A percentile compares a stretch with the other conserved stretches of the same genome.
phyloP scores from a whole-genome alignment of 2,888 invertebrate species.

The Drosophila cracens region DNA sequence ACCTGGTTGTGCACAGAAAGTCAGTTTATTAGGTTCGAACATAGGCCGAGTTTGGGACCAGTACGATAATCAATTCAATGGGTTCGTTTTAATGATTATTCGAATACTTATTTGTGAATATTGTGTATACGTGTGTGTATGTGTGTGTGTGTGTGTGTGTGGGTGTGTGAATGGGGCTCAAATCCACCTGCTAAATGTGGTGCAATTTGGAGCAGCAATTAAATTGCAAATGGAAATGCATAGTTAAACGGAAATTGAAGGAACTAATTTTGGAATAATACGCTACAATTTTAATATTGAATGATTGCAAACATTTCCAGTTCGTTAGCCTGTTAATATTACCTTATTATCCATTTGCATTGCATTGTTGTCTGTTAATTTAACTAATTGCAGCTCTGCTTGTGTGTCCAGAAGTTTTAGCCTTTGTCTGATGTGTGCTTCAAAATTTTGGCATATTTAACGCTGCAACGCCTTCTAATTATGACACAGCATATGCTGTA shows the following conservation, averaged over 20 bases:
- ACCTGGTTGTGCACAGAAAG: slow-evolving; percentile 19
- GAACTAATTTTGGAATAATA: background rate
- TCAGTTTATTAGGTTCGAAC: slow-evolving; percentile 36
- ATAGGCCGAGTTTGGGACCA: background rate
- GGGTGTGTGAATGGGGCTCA: background rate
- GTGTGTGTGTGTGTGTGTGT: background rate
- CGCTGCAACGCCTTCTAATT: slow-evolving; percentile 61
- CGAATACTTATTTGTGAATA: slow-evolving; percentile 22
- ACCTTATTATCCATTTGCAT: background rate
- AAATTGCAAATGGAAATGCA: slow-evolving; percentile 27
- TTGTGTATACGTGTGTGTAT: background rate
- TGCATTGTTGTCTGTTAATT: slow-evolving; percentile 19
- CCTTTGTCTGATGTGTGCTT: slow-evolving; percentile 42
- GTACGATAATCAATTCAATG: slow-evolving; percentile 46
- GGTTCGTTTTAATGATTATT: slow-evolving; percentile 36
- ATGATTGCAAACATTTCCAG: slow-evolving; percentile 10
- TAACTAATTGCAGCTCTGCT: slow-evolving; percentile 40
- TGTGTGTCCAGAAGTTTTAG: slow-evolving; percentile 11
- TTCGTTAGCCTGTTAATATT: slow-evolving; percentile 28
- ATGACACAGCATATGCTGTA: slow-evolving; percentile 33
- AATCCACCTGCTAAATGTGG: background rate
- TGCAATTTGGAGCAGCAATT: background rate
- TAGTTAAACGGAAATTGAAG: background rate
- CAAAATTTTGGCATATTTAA: slow-evolving; percentile 50
- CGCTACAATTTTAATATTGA: background rate